Conservation (phyloP, 2,797 vertebrate genomes). For the Syncerus caffer region DNA sequence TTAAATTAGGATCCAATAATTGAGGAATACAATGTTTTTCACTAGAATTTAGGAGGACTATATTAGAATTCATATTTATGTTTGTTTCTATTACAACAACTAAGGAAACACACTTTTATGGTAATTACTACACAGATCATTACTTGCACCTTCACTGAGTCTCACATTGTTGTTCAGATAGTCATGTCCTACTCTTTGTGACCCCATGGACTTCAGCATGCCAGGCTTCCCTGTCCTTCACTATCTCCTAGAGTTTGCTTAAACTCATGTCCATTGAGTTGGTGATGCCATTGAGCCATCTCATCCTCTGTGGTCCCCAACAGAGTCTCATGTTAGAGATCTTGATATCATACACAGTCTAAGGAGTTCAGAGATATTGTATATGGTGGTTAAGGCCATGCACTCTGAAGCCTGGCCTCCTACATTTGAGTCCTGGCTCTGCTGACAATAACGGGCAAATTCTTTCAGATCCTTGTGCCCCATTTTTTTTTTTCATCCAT, state of each 20-base stretch:
- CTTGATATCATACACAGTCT: fast-evolving
- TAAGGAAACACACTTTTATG: neutral
- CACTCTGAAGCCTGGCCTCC: neutral
- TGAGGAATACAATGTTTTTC: neutral
- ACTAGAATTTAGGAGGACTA: neutral
- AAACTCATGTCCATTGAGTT: neutral
- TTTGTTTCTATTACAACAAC: neutral
- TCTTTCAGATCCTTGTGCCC: neutral
- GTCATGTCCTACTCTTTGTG: neutral
- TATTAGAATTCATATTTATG: neutral
- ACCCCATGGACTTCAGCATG: neutral
- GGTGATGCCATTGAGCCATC: neutral
- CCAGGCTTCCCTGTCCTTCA: neutral
- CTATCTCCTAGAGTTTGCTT: neutral
- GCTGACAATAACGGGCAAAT: neutral
- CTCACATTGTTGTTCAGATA: neutral
- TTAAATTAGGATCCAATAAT: neutral
- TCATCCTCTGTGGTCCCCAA: neutral
- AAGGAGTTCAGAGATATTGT: neutral
- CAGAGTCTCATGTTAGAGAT: neutral
- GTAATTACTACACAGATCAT: neutral
- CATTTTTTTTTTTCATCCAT: neutral
- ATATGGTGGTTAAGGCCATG: fast-evolving
- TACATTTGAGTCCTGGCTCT: neutral
- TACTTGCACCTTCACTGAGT: neutral